Conservation (phyloP, 2,113 vertebrate species). For the Calyptomena viridis region DNA sequence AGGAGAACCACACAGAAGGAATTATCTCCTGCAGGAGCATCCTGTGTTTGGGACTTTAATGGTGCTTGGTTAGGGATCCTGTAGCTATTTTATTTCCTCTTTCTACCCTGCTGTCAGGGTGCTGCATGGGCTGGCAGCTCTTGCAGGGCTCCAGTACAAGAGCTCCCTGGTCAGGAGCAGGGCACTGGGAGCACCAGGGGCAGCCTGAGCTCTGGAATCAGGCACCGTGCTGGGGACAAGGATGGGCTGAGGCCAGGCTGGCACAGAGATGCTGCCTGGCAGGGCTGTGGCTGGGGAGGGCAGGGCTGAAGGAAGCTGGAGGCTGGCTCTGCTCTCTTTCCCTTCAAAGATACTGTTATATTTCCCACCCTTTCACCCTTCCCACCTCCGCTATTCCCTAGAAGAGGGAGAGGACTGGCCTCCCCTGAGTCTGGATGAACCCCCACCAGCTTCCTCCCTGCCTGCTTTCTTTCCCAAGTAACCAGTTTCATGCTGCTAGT, state of each 20-base stretch:
- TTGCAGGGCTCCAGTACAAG: not conserved
- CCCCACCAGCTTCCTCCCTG: not conserved
- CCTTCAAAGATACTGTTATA: not conserved
- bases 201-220: not conserved
- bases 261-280: not conserved
- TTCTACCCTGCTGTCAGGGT: not conserved
- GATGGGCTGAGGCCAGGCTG: not conserved
- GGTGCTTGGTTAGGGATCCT: not conserved
- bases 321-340: not conserved
- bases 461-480: not conserved
- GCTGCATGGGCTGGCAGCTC: not conserved
- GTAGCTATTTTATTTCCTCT: not conserved
- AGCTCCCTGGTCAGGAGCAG: not conserved
- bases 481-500: not conserved
- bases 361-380: not conserved
- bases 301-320: not conserved
- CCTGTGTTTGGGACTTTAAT: fast-evolving
- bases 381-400: not conserved
- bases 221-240: not conserved
- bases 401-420: not conserved
- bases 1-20: not conserved
- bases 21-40: not conserved
- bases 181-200: not conserved
- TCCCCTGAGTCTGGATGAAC: not conserved
- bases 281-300: not conserved